phyloP scores from a whole-genome alignment of 2,797 vertebrate genomes.

The Pangasius sanitwongsei region DNA sequence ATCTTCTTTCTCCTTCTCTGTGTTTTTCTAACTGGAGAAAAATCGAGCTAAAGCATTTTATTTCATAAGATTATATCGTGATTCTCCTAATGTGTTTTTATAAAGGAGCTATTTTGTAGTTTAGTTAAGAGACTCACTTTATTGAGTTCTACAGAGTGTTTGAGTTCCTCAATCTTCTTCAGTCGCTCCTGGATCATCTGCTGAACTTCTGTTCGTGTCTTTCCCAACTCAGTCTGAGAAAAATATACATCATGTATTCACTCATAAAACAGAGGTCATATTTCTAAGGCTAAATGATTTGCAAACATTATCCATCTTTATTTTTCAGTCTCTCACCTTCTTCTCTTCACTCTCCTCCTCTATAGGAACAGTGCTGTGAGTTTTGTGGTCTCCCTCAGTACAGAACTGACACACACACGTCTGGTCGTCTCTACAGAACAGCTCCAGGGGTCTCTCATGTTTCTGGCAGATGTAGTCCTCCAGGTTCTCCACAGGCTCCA shows the following conservation, averaged over 20 bases:
- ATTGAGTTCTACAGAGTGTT: conserved; percentile 7
- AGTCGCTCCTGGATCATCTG: conserved; percentile 4
- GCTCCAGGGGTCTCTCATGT: conserved; percentile 35
- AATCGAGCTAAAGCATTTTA: background rate
- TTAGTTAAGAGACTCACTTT: conserved; percentile 1
- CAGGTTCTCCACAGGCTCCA: conserved; percentile 12
- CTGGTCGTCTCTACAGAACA: conserved; percentile 37
- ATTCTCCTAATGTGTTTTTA: background rate
- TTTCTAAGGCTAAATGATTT: background rate
- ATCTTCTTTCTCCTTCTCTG: background rate
- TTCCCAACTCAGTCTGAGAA: background rate
- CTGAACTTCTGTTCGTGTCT: background rate
- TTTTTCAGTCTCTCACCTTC: conserved; percentile 12
- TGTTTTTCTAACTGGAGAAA: background rate
- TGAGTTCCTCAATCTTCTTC: conserved; percentile 22
- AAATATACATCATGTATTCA: background rate
- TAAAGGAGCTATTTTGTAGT: background rate
- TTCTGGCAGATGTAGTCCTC: conserved; percentile 31
- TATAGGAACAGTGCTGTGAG: conserved; percentile 11
- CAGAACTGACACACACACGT: background rate
- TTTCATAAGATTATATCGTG: background rate
- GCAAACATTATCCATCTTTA: background rate
- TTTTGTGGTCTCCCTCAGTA: background rate
- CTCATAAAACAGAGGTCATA: background rate
- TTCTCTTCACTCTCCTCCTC: background rate